These are phyloP conservation scores for Hippopotamus amphibius DNA, from an alignment of 2,113 vertebrate genomes.

Conservation along the genomic window DNA sequence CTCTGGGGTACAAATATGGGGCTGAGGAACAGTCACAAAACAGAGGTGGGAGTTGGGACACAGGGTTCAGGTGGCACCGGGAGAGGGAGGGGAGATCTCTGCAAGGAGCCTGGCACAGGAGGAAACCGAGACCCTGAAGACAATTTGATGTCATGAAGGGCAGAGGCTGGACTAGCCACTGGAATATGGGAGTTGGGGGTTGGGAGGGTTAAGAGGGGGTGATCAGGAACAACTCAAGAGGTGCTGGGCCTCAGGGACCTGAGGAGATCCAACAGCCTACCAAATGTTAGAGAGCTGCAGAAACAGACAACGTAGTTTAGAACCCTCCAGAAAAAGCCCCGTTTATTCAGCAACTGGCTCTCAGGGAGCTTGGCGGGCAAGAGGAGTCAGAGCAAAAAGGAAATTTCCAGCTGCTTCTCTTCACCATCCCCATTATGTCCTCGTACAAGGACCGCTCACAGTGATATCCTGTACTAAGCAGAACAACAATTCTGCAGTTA, in stretches of 20 bases:
- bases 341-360: not conserved
- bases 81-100: not conserved
- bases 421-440: not conserved
- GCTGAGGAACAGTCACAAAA: not conserved
- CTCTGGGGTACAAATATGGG: fast-evolving
- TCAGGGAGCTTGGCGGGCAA: not conserved
- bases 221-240: not conserved
- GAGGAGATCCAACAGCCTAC: not conserved
- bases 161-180: not conserved
- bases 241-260: not conserved
- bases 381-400: not conserved
- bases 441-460: not conserved
- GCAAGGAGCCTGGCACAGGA: not conserved
- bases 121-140: not conserved
- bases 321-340: not conserved
- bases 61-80: not conserved
- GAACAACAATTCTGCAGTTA: not conserved
- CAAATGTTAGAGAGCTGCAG: not conserved
- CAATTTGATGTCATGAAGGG: not conserved
- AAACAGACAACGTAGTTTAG: not conserved
- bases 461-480: not conserved
- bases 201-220: too few species aligned
- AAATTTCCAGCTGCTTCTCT: not conserved
- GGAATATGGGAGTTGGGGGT: fast-evolving
- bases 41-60: not conserved